Evolutionary conservation across 2,888 invertebrate genomes (phyloP).

Genomic region (Cinara cedri): DNA sequence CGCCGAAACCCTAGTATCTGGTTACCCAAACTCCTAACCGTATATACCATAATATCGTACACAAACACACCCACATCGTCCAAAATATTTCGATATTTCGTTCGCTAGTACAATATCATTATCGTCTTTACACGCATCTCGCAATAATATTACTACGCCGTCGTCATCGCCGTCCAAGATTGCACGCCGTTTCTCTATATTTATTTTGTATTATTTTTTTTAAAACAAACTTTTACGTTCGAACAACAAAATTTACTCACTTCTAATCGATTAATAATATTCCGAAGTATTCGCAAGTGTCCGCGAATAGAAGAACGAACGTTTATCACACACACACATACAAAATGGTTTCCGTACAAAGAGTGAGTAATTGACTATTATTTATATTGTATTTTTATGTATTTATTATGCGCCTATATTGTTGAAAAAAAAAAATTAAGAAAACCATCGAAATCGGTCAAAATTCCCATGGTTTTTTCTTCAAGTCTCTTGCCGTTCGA

Average conservation of each 20-base stretch:
- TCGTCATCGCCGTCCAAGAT: too few species aligned
- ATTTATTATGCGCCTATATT: background rate
- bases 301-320: background rate
- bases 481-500: too few species aligned
- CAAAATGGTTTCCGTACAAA: slow-evolving; percentile 43
- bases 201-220: slow-evolving; percentile 3
- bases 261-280: background rate
- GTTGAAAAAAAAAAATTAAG: background rate
- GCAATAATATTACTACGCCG: background rate
- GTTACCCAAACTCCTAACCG: slow-evolving; percentile 43
- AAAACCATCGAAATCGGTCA: too few species aligned
- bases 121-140: too few species aligned
- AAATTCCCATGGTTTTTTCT: too few species aligned
- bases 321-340: too few species aligned
- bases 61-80: background rate
- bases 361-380: slow-evolving; percentile 18
- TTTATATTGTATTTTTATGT: background rate
- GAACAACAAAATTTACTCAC: background rate
- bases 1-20: slow-evolving; percentile 48
- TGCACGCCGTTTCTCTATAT: background rate
- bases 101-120: background rate
- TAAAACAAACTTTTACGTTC: too few species aligned
- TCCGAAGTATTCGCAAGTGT: background rate
- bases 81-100: background rate
- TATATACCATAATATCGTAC: background rate